Evolutionary conservation across 2,888 invertebrate species (phyloP).

Genomic region (Drosophila meridionalis): DNA sequence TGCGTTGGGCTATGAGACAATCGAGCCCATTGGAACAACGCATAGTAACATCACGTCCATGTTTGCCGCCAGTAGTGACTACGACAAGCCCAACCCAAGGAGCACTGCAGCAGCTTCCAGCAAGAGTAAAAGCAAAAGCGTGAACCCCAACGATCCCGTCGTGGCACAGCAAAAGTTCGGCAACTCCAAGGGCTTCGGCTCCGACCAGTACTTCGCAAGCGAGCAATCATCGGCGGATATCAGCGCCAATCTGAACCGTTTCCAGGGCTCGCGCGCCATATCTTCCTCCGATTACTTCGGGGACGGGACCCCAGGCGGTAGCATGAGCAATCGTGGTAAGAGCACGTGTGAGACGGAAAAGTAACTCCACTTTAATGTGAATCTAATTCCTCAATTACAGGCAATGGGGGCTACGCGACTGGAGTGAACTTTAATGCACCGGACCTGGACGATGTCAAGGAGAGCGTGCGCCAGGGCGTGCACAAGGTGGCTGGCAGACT

Average conservation of each 20-base stretch:
- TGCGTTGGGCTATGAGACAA: conserved; percentile 84
- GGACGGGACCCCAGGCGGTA: conserved; percentile 84
- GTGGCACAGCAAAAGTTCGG: conserved; percentile 98
- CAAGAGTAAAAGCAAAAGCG: conserved; percentile 50
- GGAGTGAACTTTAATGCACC: conserved; percentile 86
- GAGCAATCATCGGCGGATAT: conserved; percentile 85
- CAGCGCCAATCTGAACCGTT: conserved; percentile 87
- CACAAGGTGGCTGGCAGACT: conserved; percentile 98
- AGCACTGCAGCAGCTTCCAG: conserved; percentile 16
- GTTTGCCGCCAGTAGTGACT: conserved; percentile 76
- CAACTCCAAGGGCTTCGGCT: conserved; percentile 98
- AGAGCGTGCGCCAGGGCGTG: conserved; percentile 98
- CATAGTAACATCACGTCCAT: conserved; percentile 84
- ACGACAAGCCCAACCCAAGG: conserved; percentile 56
- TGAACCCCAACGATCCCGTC: conserved; percentile 62
- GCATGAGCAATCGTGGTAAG: conserved; percentile 54
- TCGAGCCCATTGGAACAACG: conserved; percentile 83
- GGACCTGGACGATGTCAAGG: conserved; percentile 98
- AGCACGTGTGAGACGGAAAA: neutral
- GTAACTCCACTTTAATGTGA: neutral
- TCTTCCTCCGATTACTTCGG: conserved; percentile 98
- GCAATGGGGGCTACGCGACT: conserved; percentile 73
- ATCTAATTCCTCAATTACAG: conserved; percentile 44
- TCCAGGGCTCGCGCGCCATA: conserved; percentile 97
- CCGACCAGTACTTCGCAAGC: conserved; percentile 97